Evolutionary conservation across 2,113 vertebrate species (phyloP).

Genomic region (Elephas maximus): DNA sequence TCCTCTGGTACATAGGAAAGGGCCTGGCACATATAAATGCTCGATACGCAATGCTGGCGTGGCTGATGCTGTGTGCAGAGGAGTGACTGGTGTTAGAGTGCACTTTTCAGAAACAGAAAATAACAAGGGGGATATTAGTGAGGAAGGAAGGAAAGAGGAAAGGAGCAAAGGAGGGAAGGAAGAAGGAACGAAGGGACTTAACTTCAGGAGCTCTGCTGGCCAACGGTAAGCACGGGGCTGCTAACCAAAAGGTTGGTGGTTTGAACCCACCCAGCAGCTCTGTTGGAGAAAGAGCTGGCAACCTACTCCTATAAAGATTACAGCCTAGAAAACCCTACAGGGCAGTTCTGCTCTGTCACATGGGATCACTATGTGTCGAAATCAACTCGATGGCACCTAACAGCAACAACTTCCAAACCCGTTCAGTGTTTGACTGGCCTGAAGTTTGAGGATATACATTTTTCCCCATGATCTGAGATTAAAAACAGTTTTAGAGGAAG

Average conservation of each 20-base stretch:
- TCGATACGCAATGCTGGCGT: not conserved
- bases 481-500: conserved; percentile 3
- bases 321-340: not conserved
- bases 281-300: not conserved
- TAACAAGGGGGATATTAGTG: not conserved
- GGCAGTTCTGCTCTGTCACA: not conserved
- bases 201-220: not conserved
- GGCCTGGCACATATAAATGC: not conserved
- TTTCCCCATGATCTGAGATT: not conserved
- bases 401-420: not conserved
- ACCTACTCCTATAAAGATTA: not conserved
- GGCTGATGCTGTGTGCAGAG: not conserved
- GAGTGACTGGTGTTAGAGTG: not conserved
- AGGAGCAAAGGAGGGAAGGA: no score
- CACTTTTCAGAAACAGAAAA: not conserved
- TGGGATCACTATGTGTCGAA: not conserved
- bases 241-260: not conserved
- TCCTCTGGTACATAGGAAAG: not conserved
- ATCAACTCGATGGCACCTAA: not conserved
- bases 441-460: not conserved
- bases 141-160: not conserved
- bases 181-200: not conserved
- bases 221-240: not conserved
- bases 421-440: not conserved
- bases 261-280: not conserved